Percentiles rank a stretch among this genome's conserved stretches.
phyloP scores from a whole-genome alignment of 2,888 invertebrate species.

The Epinotia ramella region DNA sequence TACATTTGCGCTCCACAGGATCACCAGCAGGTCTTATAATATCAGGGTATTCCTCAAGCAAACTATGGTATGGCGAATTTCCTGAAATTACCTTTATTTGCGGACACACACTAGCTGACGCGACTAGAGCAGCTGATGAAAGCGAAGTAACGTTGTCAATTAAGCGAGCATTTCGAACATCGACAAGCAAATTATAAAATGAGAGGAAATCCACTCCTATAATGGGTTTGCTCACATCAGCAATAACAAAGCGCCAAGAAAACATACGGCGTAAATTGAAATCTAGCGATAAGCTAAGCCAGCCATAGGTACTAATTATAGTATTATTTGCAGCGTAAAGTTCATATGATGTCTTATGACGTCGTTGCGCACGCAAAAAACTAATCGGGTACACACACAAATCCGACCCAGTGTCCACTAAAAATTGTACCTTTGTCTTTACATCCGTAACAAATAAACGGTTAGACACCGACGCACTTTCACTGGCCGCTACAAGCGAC shows the following conservation, averaged over 20 bases:
- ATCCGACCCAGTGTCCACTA: not conserved
- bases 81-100: conserved; percentile 1
- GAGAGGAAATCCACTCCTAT: conserved; percentile 7
- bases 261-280: conserved; percentile 6
- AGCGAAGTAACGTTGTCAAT: conserved; percentile 7
- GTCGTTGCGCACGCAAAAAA: conserved; percentile 16
- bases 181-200: conserved; percentile 6
- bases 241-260: conserved; percentile 18
- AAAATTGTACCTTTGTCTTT: no score
- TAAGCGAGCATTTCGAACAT: conserved; percentile 34
- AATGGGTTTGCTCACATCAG: conserved; percentile 33
- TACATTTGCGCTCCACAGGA: not conserved
- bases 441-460: not conserved
- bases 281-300: conserved; percentile 11
- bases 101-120: not conserved
- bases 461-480: conserved; percentile 3
- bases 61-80: not conserved
- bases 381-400: conserved; percentile 19
- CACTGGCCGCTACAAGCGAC: conserved; percentile 3
- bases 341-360: conserved; percentile 9
- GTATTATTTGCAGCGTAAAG: conserved; percentile 7
- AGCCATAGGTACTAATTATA: conserved; percentile 9
- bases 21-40: conserved; percentile 3
- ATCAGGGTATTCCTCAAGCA: not conserved
- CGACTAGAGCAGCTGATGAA: not conserved